These are phyloP conservation scores for Fringilla coelebs DNA, from an alignment of 2,797 vertebrate genomes.

Conservation along the genomic window DNA sequence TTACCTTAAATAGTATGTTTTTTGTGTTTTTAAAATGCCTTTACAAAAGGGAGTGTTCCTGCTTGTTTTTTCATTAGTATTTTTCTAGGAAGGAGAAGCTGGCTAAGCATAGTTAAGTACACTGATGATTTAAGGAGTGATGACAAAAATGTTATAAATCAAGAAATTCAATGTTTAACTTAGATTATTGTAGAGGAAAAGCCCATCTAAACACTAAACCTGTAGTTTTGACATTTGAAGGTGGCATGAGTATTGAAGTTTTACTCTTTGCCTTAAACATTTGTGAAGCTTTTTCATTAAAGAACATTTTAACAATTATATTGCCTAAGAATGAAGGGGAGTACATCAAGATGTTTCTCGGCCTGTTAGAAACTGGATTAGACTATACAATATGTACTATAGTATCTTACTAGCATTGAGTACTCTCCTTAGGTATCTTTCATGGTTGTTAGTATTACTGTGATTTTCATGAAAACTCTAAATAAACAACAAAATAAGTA, in stretches of 20 bases:
- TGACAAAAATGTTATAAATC: neutral
- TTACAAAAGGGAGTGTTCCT: neutral
- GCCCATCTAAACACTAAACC: neutral
- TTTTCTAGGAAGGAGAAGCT: neutral
- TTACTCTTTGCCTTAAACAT: neutral
- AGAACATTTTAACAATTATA: neutral
- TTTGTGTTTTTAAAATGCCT: neutral
- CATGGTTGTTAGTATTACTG: neutral
- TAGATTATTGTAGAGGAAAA: neutral
- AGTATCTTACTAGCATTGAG: neutral
- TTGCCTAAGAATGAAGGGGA: neutral
- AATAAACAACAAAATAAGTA: neutral
- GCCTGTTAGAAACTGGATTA: neutral
- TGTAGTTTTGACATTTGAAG: neutral
- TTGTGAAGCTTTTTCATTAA: neutral
- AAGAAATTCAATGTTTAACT: neutral
- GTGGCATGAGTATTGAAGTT: neutral
- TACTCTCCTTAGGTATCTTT: neutral
- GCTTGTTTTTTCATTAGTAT: neutral
- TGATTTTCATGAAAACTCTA: neutral
- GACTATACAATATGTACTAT: accelerated
- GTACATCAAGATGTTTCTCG: neutral
- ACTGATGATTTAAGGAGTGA: neutral
- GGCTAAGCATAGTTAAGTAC: neutral
- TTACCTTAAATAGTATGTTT: neutral